Evolutionary conservation across 2,113 vertebrate species (phyloP), one percentile per base, ranked within the genome.

Genomic region (Epinephelus moara): DNA sequence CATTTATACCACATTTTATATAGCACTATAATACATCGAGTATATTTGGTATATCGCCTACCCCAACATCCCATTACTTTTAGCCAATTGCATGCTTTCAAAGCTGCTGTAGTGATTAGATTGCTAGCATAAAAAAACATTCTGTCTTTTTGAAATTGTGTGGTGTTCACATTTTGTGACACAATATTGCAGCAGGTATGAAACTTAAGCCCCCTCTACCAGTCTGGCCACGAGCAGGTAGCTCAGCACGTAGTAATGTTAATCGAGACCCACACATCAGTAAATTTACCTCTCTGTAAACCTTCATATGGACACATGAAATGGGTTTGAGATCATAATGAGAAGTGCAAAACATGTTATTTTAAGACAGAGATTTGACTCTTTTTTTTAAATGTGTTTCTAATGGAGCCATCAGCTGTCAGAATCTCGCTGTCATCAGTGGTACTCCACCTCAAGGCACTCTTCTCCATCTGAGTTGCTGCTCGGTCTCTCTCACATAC

Each of bases 391-490:
- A 33, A 62, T 78, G 64, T 1, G 6, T 68, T 74, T 80, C 13
- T 37, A 33, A 49, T 25, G 19, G 57, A 45, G 27, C 10, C 49
- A 33, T 52, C 52, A 33, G 15, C 47, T 71, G 47, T 75, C 66
- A 49, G 60, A 64, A 70, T 82, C 19, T 11, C 21, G 60, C 60
- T 49, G 23, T 25, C 23, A 72, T 45, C 27, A 55, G 53, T 69
- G 30, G 57, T 50, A 33, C 57, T 61, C 47, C 56, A 69, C 69
- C 45, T 49, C 25, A 25, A 67, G 71, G 50, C 67, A 17, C 66
- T 67, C 66, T 49, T 27, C 42, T 73, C 40, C 64, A 70, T 45
- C 66, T 71, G 70, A 78, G 75, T 45, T 63, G 14, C 30, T 69
- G 49, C 49, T 61, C 15, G 21, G 40, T 70, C 60, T 63, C 68